phyloP scores from a whole-genome alignment of 2,888 invertebrate species.

The Rhorus exstirpatorius region DNA sequence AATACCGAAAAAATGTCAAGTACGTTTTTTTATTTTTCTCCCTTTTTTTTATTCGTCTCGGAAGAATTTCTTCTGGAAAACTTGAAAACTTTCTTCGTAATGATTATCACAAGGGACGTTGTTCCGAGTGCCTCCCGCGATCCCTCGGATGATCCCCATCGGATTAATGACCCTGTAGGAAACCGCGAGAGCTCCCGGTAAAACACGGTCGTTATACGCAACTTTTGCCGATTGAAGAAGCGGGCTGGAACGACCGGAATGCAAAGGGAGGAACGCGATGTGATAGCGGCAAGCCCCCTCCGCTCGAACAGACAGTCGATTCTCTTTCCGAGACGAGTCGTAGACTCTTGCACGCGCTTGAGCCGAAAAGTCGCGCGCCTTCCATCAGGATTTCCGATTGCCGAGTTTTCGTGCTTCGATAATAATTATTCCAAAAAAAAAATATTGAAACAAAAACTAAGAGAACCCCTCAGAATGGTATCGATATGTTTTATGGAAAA shows the following conservation, averaged over 20 bases:
- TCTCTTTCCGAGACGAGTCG: constrained; percentile 58
- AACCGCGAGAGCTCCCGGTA: constrained; percentile 35
- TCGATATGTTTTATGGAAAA: constrained; percentile 15
- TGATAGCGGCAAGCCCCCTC: constrained; percentile 79
- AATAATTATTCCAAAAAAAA: background rate
- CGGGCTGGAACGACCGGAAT: constrained; percentile 77
- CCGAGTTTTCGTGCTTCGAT: constrained; percentile 5
- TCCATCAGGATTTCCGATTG: constrained; percentile 38
- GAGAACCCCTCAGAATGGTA: constrained; percentile 9
- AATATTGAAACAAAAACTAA: background rate
- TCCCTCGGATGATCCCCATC: too few species aligned
- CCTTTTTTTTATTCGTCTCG: too few species aligned
- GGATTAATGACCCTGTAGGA: constrained; percentile 38
- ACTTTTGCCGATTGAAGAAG: constrained; percentile 81
- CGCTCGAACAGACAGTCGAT: constrained; percentile 67
- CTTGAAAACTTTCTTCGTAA: too few species aligned
- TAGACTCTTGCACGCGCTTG: constrained; percentile 60
- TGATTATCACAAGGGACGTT: too few species aligned
- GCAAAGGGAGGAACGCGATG: constrained; percentile 82
- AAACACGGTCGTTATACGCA: constrained; percentile 71
- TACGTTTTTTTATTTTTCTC: too few species aligned
- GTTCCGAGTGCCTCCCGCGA: too few species aligned
- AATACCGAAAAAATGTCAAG: too few species aligned
- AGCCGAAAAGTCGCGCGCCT: constrained; percentile 63
- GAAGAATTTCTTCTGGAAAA: too few species aligned